Evolutionary conservation across 2,888 invertebrate genomes (phyloP).

Genomic region (Rotaria socialis): DNA sequence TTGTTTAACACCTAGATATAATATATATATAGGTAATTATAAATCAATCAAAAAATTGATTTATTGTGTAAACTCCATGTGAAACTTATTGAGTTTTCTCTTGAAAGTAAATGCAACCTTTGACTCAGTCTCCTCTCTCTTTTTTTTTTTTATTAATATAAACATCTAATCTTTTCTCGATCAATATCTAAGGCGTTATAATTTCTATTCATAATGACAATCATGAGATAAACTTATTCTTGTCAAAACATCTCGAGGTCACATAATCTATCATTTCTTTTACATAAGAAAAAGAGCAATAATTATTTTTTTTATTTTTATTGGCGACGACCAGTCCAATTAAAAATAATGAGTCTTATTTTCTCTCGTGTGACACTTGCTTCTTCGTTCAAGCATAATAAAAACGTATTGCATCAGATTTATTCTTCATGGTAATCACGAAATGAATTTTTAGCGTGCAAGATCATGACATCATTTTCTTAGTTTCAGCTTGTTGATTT

Average conservation of each 20-base stretch:
- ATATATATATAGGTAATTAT: background rate
- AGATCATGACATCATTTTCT: constrained; percentile 6
- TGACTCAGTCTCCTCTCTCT: no score
- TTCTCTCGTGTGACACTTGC: constrained; percentile 14
- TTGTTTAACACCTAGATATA: background rate
- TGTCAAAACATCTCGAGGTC: constrained; percentile 18
- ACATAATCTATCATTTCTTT: constrained; percentile 25
- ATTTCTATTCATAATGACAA: constrained; percentile 5
- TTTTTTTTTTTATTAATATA: background rate
- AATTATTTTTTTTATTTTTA: background rate
- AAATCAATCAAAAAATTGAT: background rate
- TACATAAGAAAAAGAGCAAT: constrained; percentile 23
- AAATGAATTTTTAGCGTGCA: background rate
- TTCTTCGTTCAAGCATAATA: constrained; percentile 16
- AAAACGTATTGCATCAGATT: background rate
- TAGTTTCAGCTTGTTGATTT: background rate
- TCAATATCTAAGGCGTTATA: constrained; percentile 14
- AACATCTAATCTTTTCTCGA: background rate
- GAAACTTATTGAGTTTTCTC: no score
- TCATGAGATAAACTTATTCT: constrained; percentile 11
- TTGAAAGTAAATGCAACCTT: no score
- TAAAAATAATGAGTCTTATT: constrained; percentile 18
- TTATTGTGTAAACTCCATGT: background rate
- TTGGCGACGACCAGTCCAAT: background rate
- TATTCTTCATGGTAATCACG: constrained; percentile 7